Conservation (phyloP, 2,113 vertebrate species). For the Phoxinus phoxinus region DNA sequence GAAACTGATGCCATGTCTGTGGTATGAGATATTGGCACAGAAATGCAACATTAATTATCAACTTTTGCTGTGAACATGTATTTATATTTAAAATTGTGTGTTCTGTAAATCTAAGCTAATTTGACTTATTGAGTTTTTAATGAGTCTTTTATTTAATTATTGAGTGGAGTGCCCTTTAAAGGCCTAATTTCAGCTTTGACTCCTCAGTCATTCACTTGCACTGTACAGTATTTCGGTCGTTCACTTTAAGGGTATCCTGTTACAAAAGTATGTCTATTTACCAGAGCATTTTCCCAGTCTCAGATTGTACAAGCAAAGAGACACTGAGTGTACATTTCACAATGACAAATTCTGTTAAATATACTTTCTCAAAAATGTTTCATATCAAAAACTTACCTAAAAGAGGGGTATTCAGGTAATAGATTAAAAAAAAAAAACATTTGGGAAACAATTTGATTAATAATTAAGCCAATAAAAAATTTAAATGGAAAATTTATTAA, state of each 20-base stretch:
- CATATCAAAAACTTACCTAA: neutral
- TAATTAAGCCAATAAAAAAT: neutral
- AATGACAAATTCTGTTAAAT: neutral
- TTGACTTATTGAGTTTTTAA: neutral
- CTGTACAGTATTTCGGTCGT: neutral
- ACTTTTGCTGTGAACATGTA: slow-evolving; percentile 18
- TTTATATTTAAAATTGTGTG: slow-evolving; percentile 16
- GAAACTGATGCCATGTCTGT: slow-evolving; percentile 13
- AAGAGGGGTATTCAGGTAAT: neutral
- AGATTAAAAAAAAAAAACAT: neutral
- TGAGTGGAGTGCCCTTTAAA: slow-evolving; percentile 67
- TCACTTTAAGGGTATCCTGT: slow-evolving; percentile 8
- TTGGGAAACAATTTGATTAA: neutral
- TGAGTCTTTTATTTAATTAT: neutral
- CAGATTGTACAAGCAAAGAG: slow-evolving; percentile 5
- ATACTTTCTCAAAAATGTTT: neutral
- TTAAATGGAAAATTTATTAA: too few relatives aligned
- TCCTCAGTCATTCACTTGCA: slow-evolving; percentile 57
- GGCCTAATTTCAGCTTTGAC: slow-evolving; percentile 67
- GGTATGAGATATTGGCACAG: slow-evolving; percentile 34
- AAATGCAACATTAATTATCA: slow-evolving; percentile 27
- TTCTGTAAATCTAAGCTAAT: neutral
- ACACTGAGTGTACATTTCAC: neutral
- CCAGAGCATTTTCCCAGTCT: neutral
- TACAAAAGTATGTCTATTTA: slow-evolving; percentile 27